A percentile compares a stretch with the other conserved stretches of the same genome.
phyloP scores from a whole-genome alignment of 2,113 vertebrate species.

The Silurus meridionalis region DNA sequence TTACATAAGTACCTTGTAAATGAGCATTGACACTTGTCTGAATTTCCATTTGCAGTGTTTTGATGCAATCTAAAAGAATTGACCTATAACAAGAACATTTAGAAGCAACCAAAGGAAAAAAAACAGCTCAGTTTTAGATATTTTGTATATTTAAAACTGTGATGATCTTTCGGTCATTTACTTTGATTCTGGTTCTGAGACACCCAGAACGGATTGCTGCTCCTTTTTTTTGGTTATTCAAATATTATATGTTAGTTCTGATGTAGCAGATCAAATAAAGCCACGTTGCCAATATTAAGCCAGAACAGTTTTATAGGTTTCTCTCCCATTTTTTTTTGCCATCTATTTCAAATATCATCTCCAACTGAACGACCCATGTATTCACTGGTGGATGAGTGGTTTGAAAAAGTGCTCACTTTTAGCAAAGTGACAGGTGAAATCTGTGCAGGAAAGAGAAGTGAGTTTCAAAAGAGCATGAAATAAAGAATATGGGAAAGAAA shows the following conservation, averaged over 20 bases:
- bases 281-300: not conserved
- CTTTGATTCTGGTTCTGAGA: not conserved
- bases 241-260: not conserved
- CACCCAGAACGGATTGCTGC: not conserved
- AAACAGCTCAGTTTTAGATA: not conserved
- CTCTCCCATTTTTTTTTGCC: not conserved
- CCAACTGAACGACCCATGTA: not conserved
- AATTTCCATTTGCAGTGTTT: not conserved
- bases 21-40: not conserved
- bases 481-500: conserved; percentile 12
- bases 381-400: conserved; percentile 3
- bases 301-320: not conserved
- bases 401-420: conserved; percentile 6
- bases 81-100: not conserved
- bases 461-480: not conserved
- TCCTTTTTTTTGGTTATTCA: not conserved
- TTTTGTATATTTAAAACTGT: not conserved
- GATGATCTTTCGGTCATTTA: not conserved
- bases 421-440: not conserved
- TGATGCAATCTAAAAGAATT: not conserved
- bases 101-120: not conserved
- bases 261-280: not conserved
- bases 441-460: not conserved
- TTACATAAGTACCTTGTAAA: conserved; percentile 6
- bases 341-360: conserved; percentile 28